Evolutionary conservation across 2,888 invertebrate species (phyloP).

Genomic region (Heteropelma amictum): DNA sequence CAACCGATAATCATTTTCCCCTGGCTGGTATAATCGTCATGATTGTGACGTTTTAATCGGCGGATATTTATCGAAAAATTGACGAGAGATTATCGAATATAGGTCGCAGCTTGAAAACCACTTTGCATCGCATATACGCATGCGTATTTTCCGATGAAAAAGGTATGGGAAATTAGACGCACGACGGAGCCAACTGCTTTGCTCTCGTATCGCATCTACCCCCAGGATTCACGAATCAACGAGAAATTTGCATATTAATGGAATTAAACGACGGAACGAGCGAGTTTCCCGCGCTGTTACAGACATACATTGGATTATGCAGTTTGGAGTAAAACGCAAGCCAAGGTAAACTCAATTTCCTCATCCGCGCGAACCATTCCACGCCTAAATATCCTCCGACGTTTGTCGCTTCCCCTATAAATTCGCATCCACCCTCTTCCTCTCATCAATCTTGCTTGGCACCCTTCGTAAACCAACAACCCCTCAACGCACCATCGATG

Average conservation of each 20-base stretch:
- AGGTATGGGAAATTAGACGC: too few relatives aligned
- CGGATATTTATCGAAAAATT: too few relatives aligned
- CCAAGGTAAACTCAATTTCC: slow-evolving; percentile 51
- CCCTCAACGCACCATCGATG: slow-evolving; percentile 27
- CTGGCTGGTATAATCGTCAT: too few relatives aligned
- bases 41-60: too few relatives aligned
- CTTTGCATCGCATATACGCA: too few relatives aligned
- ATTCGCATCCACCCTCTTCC: slow-evolving; percentile 3
- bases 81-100: too few relatives aligned
- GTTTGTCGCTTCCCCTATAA: slow-evolving; percentile 8
- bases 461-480: slow-evolving; percentile 22
- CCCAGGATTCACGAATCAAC: slow-evolving; percentile 54
- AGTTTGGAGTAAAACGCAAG: slow-evolving; percentile 48
- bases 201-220: background rate
- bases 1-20: too few relatives aligned
- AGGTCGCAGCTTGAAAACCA: too few relatives aligned
- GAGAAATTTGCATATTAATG: slow-evolving; percentile 63
- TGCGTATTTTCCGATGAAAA: too few relatives aligned
- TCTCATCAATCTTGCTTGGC: slow-evolving; percentile 27
- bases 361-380: slow-evolving; percentile 4
- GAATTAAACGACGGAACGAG: slow-evolving; percentile 56
- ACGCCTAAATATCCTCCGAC: slow-evolving; percentile 28
- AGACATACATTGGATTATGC: slow-evolving; percentile 21
- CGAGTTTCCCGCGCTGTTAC: slow-evolving; percentile 43
- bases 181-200: too few relatives aligned